Percentiles rank a stretch among this genome's conserved stretches.
phyloP scores from a whole-genome alignment of 2,888 invertebrate genomes.

The Sisyra nigra region DNA sequence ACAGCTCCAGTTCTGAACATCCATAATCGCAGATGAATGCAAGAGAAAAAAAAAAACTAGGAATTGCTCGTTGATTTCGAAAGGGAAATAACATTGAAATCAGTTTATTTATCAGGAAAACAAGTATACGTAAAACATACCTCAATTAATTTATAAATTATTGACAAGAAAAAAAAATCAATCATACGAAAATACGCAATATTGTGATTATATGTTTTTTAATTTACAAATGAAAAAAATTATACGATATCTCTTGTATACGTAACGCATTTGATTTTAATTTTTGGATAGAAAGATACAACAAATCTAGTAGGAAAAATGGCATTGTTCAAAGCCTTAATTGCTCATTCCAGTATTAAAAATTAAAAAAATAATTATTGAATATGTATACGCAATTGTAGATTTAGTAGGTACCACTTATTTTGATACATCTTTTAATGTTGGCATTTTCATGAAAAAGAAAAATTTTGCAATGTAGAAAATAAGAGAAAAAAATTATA shows the following conservation, averaged over 20 bases:
- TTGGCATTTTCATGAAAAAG: neutral
- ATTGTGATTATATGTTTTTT: neutral
- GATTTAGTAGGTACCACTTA: conserved; percentile 1
- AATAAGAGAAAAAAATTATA: neutral
- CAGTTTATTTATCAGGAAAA: conserved; percentile 15
- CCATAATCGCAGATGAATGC: conserved; percentile 2
- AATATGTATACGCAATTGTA: conserved; percentile 7
- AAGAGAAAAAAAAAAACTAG: neutral
- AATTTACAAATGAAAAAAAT: neutral
- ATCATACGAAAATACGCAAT: neutral
- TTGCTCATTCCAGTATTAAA: conserved; percentile 29
- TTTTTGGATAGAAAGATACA: neutral
- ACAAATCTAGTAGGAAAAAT: neutral
- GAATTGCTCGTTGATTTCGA: no score
- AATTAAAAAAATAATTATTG: conserved; percentile 7
- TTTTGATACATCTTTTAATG: neutral
- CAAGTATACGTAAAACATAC: conserved; percentile 49
- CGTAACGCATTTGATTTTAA: no score
- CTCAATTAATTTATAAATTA: conserved; percentile 26
- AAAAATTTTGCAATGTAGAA: neutral
- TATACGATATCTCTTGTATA: no score
- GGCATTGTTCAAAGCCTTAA: conserved; percentile 6
- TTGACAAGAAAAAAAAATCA: neutral
- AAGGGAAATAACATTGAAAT: neutral
- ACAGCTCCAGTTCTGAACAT: conserved; percentile 10